Evolutionary conservation across 1,140 invertebrate species (phyloP), one percentile per base, ranked within the genome.

Genomic region (Diabrotica undecimpunctata): DNA sequence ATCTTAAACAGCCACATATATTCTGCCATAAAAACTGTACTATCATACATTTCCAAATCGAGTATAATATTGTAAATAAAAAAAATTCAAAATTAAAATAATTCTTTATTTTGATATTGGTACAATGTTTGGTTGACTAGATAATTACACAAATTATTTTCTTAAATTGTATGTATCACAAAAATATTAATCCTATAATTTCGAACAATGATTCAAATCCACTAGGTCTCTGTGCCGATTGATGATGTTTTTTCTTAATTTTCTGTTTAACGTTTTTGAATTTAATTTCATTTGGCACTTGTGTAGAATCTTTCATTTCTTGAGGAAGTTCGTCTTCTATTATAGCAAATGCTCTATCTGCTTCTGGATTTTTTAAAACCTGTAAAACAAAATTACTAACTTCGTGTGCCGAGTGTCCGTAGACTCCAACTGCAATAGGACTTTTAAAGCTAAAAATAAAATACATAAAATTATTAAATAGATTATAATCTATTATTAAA

Each of bases 401-500:
- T 6, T 55, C 54, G 25, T 55, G 35, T 9, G 54, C 54, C 13
- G 54, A 55, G 25, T 55, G 54, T 14, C 54, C 54, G 25, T 25
- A 55, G 7, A 55, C 25, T 55, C 54, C 54, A 13, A 55, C 54
- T 7, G 54, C 12, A 25, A 55, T 55, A 7, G 54, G 54, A 10
- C 54, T 55, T 36, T 55, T 55, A 36, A 55, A 55, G 14, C 54
- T 55, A 55, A 36, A 55, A 55, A 7, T 0, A 55, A 13, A 55
- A 55, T 14, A 55, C 10, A 55, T 7, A 25, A 54, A 54, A 14
- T 55, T 55, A 55, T 2, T 25, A 25, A 25, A 4, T 25, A 2
- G 25, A 25, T 25, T 25, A 25, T 2, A 25, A 4, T 25, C 25
- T 25, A 25, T 25, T 25, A 25, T 4, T 25, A 25, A n/a, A n/a